phyloP scores from a whole-genome alignment of 1,140 invertebrate species.

The Heterodera carotae region DNA sequence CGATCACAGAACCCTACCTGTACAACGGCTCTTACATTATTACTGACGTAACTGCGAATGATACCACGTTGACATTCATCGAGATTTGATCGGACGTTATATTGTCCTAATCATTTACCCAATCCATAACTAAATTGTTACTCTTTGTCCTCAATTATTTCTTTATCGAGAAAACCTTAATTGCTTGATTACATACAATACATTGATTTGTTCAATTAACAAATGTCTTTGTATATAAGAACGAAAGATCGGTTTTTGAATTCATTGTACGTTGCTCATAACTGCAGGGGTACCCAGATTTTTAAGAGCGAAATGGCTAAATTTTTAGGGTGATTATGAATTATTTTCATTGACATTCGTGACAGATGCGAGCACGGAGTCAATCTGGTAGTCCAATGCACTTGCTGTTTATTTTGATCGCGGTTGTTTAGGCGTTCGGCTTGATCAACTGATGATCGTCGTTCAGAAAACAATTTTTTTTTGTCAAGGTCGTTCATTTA shows the following conservation, averaged over 20 bases:
- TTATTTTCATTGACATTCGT: too few species aligned
- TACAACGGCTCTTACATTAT: conserved; percentile 36
- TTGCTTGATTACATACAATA: too few species aligned
- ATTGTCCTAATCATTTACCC: not conserved
- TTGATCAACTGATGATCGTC: conserved; percentile 60
- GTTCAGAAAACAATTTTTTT: conserved; percentile 59
- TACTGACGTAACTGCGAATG: conserved; percentile 39
- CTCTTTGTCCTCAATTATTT: not conserved
- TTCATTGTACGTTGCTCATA: too few species aligned
- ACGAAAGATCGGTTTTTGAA: too few species aligned
- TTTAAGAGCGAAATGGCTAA: too few species aligned
- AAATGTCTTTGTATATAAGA: too few species aligned
- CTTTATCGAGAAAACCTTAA: not conserved
- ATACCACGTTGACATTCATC: conserved; percentile 33
- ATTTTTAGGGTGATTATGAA: too few species aligned
- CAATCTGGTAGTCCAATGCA: conserved; percentile 23
- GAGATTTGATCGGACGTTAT: conserved; percentile 37
- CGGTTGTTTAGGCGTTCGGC: conserved; percentile 43
- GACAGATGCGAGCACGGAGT: conserved; percentile 54
- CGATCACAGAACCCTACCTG: conserved; percentile 36
- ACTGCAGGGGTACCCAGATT: too few species aligned
- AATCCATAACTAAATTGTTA: not conserved
- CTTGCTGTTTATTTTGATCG: not conserved
- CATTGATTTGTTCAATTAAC: too few species aligned
- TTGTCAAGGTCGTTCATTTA: conserved; percentile 37